Percentiles rank a stretch among this genome's conserved stretches.
phyloP scores from a whole-genome alignment of 2,113 vertebrate species.

The Chaenocephalus aceratus region DNA sequence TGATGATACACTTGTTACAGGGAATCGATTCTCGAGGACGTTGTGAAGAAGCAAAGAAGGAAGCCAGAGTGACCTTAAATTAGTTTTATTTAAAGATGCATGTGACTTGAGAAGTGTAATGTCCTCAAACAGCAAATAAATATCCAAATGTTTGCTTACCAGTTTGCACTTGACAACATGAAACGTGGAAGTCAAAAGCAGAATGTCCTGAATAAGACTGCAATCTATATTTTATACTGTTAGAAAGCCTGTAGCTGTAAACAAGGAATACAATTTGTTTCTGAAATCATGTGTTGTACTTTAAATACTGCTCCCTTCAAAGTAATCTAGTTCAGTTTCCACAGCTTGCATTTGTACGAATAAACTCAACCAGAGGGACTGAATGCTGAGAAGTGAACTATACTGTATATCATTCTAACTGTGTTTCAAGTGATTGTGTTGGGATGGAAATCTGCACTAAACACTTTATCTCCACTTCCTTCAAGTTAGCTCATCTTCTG shows the following conservation, averaged over 20 bases:
- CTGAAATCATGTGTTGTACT: not conserved
- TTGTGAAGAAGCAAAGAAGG: not conserved
- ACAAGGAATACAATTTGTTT: not conserved
- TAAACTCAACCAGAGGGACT: not conserved
- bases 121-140: not conserved
- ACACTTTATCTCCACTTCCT: not conserved
- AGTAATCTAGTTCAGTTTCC: not conserved
- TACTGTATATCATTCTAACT: not conserved
- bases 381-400: not conserved
- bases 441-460: too few species aligned
- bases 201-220: not conserved
- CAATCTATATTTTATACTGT: not conserved
- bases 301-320: not conserved
- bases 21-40: not conserved
- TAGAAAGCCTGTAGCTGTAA: not conserved
- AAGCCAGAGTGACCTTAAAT: not conserved
- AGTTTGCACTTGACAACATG: not conserved
- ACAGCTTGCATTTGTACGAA: not conserved
- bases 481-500: not conserved
- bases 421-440: not conserved
- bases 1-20: constrained; percentile 3
- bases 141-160: too few species aligned
- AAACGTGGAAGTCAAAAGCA: not conserved
- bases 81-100: not conserved
- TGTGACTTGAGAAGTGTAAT: too few species aligned